These are phyloP conservation scores for Drosophila trapezifrons DNA, from an alignment of 1,140 invertebrate genomes.

Conservation along the genomic window DNA sequence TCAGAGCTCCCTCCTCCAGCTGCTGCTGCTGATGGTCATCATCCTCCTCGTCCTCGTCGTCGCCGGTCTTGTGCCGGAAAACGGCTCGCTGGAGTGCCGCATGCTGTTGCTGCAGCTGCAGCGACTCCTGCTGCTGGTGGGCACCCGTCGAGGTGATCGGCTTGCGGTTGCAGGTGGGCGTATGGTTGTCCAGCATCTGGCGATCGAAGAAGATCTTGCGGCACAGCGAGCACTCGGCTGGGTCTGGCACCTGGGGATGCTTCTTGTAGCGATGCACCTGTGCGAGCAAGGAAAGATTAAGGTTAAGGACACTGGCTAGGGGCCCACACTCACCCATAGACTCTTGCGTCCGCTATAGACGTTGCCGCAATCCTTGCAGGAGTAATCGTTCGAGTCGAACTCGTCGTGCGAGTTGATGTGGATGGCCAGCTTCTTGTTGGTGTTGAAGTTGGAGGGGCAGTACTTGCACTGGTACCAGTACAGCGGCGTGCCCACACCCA, in stretches of 20 bases:
- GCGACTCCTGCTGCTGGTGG: slow-evolving; percentile 56
- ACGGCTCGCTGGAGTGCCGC: slow-evolving; percentile 29
- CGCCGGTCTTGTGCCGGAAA: slow-evolving; percentile 78
- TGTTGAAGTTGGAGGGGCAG: slow-evolving; percentile 82
- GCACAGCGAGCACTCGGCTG: slow-evolving; percentile 77
- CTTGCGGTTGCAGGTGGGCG: slow-evolving; percentile 80
- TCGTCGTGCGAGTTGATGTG: slow-evolving; percentile 84
- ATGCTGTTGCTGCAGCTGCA: slow-evolving; percentile 25
- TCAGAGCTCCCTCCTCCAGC: slow-evolving; percentile 10
- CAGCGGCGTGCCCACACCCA: slow-evolving; percentile 43
- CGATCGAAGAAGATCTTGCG: slow-evolving; percentile 82
- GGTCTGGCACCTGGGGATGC: slow-evolving; percentile 81
- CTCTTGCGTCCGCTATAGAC: slow-evolving; percentile 83
- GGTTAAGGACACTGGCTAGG: background rate
- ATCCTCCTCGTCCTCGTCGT: slow-evolving; percentile 77
- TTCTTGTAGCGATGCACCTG: slow-evolving; percentile 84
- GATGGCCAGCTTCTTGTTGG: slow-evolving; percentile 83
- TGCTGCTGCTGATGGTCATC: slow-evolving; percentile 43
- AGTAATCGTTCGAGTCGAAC: slow-evolving; percentile 83
- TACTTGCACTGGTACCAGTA: slow-evolving; percentile 84
- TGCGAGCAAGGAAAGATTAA: background rate
- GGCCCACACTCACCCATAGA: slow-evolving; percentile 70
- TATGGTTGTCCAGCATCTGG: slow-evolving; percentile 81
- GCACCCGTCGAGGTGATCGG: slow-evolving; percentile 73
- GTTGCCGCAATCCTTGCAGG: slow-evolving; percentile 84